Evolutionary conservation across 2,888 invertebrate genomes (phyloP), one percentile per base, ranked within the genome.

Genomic region (Scaptodrosophila latifasciaeformis): DNA sequence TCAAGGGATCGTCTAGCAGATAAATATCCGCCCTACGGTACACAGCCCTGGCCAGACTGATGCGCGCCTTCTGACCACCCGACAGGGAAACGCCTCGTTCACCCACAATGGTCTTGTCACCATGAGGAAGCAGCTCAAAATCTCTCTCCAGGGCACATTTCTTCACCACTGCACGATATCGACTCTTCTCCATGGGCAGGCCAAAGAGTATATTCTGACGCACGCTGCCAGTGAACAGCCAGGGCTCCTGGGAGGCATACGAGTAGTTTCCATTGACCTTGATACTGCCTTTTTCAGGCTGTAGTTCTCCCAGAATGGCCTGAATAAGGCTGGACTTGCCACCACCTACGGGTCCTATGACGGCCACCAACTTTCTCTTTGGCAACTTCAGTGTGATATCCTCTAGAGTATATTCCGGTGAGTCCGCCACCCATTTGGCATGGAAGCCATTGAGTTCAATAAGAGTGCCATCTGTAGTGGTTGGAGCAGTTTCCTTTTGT

Each of bases 11-110:
- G 86, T 97, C 96, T 49, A 97, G 86, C 10, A 96, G 86, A 82
- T 95, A 96, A 65, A 96, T 91, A 76, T 95, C 94, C 0, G 94
- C 92, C 54, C 94, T 90, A 49, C 92, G 91, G 86, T 96, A 96
- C 0, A 96, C 91, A 0, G 95, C 92, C 68, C 96, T 90, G 0
- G 95, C 96, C 43, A 97, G 88, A 49, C 94, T 95, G 51, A 97
- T 93, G 67, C 97, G 90, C 0, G 96, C 96, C 56, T 94, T 91
- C 85, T 96, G 96, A 7, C 96, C 91, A 62, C 96, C 96, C 72
- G 93, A 94, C 15, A 96, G 89, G 67, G 92, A 92, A 62, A 93
- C 91, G 19, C 96, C 96, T 21, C 94, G 88, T 82, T 96, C 95
- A 4, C 96, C 97, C 6, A 91, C 90, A 48, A 90, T 82, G 0